Conservation (phyloP, 2,888 invertebrate species). For the Hemithea aestivaria region DNA sequence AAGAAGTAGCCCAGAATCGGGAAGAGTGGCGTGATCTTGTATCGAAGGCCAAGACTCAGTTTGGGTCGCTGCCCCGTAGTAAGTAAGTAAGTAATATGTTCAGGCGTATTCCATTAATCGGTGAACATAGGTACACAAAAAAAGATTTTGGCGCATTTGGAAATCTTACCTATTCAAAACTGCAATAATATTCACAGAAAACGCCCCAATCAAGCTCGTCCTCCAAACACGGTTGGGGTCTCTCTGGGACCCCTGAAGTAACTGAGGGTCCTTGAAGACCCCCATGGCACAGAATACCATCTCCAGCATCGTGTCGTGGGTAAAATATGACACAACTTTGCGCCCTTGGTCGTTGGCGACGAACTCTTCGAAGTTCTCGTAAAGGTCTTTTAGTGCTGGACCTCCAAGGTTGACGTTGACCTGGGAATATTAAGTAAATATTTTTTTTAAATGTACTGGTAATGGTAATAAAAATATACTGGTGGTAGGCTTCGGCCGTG, state of each 20-base stretch:
- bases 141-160: too few relatives aligned
- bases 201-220: conserved; percentile 83
- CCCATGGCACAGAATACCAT: conserved; percentile 82
- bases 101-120: too few relatives aligned
- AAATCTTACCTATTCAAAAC: conserved; percentile 83
- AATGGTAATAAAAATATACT: too few relatives aligned
- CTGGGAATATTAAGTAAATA: conserved; percentile 36
- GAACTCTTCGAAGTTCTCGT: conserved; percentile 65
- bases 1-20: too few relatives aligned
- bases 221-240: conserved; percentile 81
- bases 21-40: too few relatives aligned
- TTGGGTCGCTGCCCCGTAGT: too few relatives aligned
- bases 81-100: too few relatives aligned
- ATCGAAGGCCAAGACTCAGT: too few relatives aligned
- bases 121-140: too few relatives aligned
- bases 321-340: conserved; percentile 83
- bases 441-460: too few relatives aligned
- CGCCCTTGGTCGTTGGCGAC: conserved; percentile 36
- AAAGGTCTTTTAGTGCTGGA: conserved; percentile 82
- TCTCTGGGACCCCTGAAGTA: conserved; percentile 78
- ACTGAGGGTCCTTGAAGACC: conserved; percentile 78
- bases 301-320: conserved; percentile 82
- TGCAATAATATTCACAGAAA: conserved; percentile 85
- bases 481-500: too few relatives aligned
- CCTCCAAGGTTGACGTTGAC: conserved; percentile 84